These are phyloP conservation scores for Yponomeuta cagnagella DNA, from an alignment of 2,888 invertebrate genomes.

Conservation along the genomic window DNA sequence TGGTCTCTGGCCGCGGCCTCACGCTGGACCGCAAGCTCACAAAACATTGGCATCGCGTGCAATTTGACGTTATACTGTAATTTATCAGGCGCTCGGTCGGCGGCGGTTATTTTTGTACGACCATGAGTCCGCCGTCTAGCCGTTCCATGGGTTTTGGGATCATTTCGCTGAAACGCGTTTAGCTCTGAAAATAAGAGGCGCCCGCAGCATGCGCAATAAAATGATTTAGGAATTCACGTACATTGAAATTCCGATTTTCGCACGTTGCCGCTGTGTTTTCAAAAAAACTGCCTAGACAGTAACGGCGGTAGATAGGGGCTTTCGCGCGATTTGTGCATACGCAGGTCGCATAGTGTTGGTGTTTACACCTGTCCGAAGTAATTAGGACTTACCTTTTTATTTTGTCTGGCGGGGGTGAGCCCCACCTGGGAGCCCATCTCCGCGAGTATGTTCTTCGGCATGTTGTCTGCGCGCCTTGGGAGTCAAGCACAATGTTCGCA, in stretches of 20 bases:
- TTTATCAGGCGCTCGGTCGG: background rate
- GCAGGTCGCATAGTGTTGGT: background rate
- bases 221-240: background rate
- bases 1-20: background rate
- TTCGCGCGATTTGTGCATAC: too few species aligned
- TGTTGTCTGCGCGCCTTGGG: constrained; percentile 31
- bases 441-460: constrained; percentile 67
- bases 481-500: background rate
- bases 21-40: background rate
- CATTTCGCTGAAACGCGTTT: constrained; percentile 29
- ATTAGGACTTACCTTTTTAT: constrained; percentile 49
- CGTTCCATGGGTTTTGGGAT: constrained; percentile 46
- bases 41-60: background rate
- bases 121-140: constrained; percentile 50
- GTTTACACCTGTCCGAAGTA: background rate
- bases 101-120: constrained; percentile 56
- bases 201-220: background rate
- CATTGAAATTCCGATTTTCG: background rate
- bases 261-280: background rate
- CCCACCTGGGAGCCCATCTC: constrained; percentile 73
- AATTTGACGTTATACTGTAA: constrained; percentile 3
- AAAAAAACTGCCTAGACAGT: too few species aligned
- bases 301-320: background rate
- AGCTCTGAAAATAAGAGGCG: constrained; percentile 37
- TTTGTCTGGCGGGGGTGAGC: constrained; percentile 55